phyloP scores from a whole-genome alignment of 2,113 vertebrate species.

The Mustela lutreola region DNA sequence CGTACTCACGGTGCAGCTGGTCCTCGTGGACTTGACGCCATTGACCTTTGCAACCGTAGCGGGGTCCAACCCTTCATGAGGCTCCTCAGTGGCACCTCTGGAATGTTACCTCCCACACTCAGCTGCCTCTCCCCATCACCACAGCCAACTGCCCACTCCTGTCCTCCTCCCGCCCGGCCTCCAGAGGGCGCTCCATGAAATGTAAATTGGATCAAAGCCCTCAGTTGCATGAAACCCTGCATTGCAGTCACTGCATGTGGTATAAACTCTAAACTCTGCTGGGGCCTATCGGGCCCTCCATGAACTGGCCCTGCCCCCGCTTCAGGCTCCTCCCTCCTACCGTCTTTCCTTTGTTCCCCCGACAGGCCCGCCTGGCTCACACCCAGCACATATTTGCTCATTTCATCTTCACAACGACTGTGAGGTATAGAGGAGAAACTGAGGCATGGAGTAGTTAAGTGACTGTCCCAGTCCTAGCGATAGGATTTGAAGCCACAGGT shows the following conservation, averaged over 20 bases:
- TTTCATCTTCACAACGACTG: neutral
- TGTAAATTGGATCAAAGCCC: neutral
- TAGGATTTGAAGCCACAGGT: neutral
- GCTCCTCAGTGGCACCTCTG: neutral
- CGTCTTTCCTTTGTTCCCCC: neutral
- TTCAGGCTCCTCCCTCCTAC: neutral
- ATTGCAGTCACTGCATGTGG: neutral
- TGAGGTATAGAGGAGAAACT: neutral
- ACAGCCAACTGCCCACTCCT: neutral
- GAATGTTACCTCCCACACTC: no score
- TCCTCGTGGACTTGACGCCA: neutral
- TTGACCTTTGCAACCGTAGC: neutral
- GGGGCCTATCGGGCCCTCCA: fast-evolving
- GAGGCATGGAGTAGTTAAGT: neutral
- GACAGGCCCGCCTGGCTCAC: neutral
- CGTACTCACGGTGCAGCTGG: no score
- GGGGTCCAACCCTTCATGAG: neutral
- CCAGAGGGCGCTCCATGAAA: neutral
- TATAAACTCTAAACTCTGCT: neutral
- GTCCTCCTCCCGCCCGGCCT: neutral
- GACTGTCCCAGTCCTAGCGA: neutral
- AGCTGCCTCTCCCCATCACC: neutral
- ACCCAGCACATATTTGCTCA: neutral
- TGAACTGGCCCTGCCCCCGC: neutral
- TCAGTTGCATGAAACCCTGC: neutral